Base-by-base conservation (phyloP, 2,888 invertebrate genomes). In the Leptogaster cylindrica region DNA sequence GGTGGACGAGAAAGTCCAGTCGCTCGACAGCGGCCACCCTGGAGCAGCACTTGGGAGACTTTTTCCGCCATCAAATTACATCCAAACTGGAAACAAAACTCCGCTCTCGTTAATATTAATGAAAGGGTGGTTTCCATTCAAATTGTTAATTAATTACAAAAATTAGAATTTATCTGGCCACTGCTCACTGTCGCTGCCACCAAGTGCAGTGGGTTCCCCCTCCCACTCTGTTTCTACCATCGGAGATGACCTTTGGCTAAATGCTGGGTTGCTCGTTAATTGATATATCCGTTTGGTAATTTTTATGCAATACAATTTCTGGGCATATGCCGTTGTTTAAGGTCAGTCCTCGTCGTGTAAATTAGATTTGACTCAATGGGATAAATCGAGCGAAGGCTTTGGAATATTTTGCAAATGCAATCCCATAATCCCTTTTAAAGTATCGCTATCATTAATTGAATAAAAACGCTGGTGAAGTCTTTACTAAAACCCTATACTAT, bases 241-340 rank as follows among this genome's bases (percentile, higher is more conserved):
- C 27, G 51, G 51, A n/a, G 23, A 50, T 51, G 28, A 51, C 28
- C 51, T 28, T 28, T 51, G 51, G 18, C 51, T 51, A 23, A 31
- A 28, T 51, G 51, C 51, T 27, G 14, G 28, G 27, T 10, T 51
- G 28, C 28, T 28, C 16, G n/a, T 28, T 51, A 51, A 51, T 51
- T 51, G 51, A 25, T 51, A 51, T 51, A 51, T 51, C 51, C 51
- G 51, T 51, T 51, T 10, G 31, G 16, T 28, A 51, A 51, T 28
- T 28, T 51, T 51, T 51, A 28, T 27, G 27, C 28, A 28, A 25
- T 51, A 14, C 20, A 51, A 51, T 51, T 28, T 51, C 27, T 14
- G n/a, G n/a, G n/a, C n/a, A n/a, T n/a, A n/a, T n/a, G n/a, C n/a
- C n/a, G n/a, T n/a, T n/a, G n/a, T n/a, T n/a, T n/a, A n/a, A n/a